phyloP scores from a whole-genome alignment of 64 coral and sea anemone genomes.

The Hydrozoanthus tunicans region DNA sequence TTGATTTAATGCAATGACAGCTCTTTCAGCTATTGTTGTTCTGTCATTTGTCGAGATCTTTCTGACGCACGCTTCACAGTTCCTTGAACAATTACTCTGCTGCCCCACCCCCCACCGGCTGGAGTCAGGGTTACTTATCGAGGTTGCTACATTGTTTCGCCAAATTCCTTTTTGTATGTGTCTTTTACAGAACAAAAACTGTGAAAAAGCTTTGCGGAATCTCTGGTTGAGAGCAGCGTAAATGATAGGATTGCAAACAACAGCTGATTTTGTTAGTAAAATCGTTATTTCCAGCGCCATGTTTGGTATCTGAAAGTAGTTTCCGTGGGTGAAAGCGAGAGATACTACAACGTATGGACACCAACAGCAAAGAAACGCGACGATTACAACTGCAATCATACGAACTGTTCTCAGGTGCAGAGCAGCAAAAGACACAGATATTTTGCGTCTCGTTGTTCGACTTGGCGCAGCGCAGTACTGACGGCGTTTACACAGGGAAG shows the following conservation, averaged over 20 bases:
- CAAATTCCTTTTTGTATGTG: not conserved
- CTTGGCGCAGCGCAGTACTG: not conserved
- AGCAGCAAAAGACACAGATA: constrained; percentile 20
- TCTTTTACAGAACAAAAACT: constrained; percentile 45
- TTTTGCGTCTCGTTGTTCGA: not conserved
- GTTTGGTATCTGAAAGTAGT: constrained; percentile 42
- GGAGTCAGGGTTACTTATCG: constrained; percentile 21
- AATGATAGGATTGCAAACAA: constrained; percentile 80
- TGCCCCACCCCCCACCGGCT: not conserved
- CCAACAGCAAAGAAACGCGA: constrained; percentile 82
- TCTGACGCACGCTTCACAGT: not conserved
- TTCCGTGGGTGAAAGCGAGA: constrained; percentile 58
- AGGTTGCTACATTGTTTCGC: constrained; percentile 18
- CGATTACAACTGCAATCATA: constrained; percentile 72
- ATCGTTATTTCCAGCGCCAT: constrained; percentile 73
- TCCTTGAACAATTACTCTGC: not conserved
- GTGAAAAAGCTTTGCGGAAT: constrained; percentile 72
- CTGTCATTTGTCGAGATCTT: not conserved
- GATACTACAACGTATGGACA: constrained; percentile 68
- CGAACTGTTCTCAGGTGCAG: constrained; percentile 70
- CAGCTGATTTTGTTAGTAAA: constrained; percentile 70
- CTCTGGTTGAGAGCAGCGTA: constrained; percentile 91
- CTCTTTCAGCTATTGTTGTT: not conserved
- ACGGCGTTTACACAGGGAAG: constrained; percentile 48
- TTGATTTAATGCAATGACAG: not conserved